These are phyloP conservation scores for Nerophis lumbriciformis DNA, from an alignment of 2,113 vertebrate species.

Conservation along the genomic window DNA sequence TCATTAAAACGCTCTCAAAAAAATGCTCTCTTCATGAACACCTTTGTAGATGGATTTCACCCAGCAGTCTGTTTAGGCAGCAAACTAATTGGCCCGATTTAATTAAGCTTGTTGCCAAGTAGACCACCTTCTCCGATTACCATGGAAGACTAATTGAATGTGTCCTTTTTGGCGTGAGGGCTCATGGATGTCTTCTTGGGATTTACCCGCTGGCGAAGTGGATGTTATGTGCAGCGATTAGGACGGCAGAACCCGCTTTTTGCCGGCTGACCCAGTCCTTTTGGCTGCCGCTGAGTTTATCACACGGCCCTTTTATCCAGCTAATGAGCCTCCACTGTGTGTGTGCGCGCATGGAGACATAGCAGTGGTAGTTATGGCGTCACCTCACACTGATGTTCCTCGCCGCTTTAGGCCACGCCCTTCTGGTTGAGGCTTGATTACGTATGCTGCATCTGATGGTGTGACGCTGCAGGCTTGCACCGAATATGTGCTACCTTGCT, in stretches of 20 bases:
- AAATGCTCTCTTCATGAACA: no score
- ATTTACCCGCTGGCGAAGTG: constrained; percentile 58
- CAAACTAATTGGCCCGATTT: no score
- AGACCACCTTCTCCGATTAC: no score
- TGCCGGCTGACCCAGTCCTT: constrained; percentile 31
- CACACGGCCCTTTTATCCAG: constrained; percentile 26
- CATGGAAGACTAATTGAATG: no score
- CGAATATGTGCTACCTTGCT: not conserved
- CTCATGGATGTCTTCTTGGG: constrained; percentile 5
- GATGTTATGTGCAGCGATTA: constrained; percentile 44
- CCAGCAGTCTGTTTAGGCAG: no score
- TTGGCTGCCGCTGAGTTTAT: constrained; percentile 31
- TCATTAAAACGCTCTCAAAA: no score
- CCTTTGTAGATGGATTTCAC: no score
- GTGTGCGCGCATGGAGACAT: constrained; percentile 19
- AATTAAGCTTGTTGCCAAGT: no score
- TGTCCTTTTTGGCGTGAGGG: no score
- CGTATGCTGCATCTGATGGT: not conserved
- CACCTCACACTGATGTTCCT: constrained; percentile 13
- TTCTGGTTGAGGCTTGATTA: not conserved
- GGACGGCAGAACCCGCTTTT: constrained; percentile 34
- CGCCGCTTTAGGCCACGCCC: not conserved
- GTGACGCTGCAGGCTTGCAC: not conserved
- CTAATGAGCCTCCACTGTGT: constrained; percentile 48
- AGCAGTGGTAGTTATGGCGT: constrained; percentile 29